Evolutionary conservation across 2,113 vertebrate species (phyloP).

Genomic region (Sciurus niger): DNA sequence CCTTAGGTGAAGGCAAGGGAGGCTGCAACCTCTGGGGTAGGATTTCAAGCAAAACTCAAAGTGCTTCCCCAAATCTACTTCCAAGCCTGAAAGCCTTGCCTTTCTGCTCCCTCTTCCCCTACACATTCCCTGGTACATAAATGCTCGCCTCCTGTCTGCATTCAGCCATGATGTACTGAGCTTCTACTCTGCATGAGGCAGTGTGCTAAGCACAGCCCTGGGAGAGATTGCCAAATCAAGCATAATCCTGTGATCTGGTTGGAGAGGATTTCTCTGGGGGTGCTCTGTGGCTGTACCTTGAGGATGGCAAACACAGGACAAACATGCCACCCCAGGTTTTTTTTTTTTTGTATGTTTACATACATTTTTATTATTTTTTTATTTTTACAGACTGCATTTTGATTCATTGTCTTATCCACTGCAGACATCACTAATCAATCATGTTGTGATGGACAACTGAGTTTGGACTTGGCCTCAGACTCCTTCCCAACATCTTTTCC

Average conservation of each 20-base stretch:
- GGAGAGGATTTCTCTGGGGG: neutral
- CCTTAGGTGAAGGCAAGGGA: neutral
- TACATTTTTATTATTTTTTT: too few species aligned
- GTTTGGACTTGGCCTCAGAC: neutral
- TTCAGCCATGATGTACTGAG: neutral
- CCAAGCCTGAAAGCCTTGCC: neutral
- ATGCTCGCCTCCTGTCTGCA: neutral
- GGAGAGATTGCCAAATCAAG: neutral
- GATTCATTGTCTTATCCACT: neutral
- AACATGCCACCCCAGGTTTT: fast-evolving
- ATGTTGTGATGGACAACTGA: neutral
- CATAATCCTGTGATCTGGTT: too few species aligned
- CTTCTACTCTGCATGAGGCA: neutral
- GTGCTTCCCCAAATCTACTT: neutral
- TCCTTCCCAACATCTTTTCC: neutral
- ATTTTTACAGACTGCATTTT: too few species aligned
- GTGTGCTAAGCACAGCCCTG: neutral
- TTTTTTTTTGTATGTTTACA: too few species aligned
- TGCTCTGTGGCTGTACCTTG: neutral
- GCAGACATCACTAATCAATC: neutral
- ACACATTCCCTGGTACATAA: neutral
- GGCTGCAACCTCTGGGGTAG: neutral
- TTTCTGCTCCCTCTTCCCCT: too few species aligned
- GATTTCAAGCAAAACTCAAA: neutral
- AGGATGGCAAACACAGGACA: neutral